Conservation (phyloP, 1,140 invertebrate species). For the Macrotrachela quadricornifera region DNA sequence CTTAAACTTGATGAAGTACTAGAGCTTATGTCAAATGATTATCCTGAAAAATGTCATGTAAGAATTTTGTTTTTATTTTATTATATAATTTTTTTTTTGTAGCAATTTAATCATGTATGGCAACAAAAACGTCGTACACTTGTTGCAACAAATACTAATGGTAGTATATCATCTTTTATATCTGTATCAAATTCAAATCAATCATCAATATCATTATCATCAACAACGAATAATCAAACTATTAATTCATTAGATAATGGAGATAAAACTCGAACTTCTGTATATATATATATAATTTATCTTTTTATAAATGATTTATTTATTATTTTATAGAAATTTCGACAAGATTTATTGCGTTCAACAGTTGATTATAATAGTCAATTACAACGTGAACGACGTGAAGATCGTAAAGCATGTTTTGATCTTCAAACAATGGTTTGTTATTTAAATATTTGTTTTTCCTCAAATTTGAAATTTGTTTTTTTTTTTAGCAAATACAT, state of each 20-base stretch:
- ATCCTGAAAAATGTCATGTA: conserved; percentile 63
- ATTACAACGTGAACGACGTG: conserved; percentile 51
- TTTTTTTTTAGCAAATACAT: neutral
- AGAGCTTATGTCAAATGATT: conserved; percentile 80
- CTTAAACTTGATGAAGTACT: conserved; percentile 68
- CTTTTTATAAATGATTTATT: no score
- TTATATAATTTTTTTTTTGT: neutral
- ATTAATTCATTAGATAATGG: no score
- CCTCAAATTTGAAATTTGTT: neutral
- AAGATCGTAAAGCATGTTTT: conserved; percentile 38
- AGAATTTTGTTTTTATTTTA: neutral
- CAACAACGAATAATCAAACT: no score
- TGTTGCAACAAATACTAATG: no score
- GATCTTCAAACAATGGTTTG: conserved; percentile 32
- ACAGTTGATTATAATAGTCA: conserved; percentile 65
- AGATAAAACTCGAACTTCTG: no score
- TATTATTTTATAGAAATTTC: neutral
- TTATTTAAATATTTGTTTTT: neutral
- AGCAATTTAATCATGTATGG: no score
- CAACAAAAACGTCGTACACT: no score
- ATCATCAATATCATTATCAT: no score
- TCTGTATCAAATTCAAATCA: no score
- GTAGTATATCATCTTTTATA: no score
- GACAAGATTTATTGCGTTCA: conserved; percentile 43
- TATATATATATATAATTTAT: no score